phyloP scores from a whole-genome alignment of 2,888 invertebrate genomes.

The Acanthosepion esculentum region DNA sequence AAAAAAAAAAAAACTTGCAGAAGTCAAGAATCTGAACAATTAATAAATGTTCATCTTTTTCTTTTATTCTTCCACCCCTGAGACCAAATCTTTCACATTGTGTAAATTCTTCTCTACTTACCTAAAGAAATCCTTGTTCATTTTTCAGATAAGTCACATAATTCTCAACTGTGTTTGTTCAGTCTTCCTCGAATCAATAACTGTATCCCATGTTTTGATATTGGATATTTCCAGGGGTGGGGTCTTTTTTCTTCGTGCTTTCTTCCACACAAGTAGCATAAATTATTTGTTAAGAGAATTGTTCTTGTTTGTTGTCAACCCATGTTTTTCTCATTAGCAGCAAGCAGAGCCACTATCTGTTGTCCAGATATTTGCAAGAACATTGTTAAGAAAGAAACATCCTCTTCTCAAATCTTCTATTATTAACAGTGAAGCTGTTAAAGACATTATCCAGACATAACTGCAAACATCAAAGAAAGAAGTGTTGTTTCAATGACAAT shows the following conservation, averaged over 20 bases:
- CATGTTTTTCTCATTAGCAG: neutral
- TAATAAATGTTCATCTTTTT: neutral
- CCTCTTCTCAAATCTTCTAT: neutral
- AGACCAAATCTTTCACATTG: no score
- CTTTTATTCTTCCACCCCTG: neutral
- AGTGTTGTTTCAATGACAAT: slow-evolving; percentile 33
- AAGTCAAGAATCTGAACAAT: neutral
- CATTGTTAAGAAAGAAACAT: neutral
- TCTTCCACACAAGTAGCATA: neutral
- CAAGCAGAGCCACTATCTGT: neutral
- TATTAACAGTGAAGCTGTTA: neutral
- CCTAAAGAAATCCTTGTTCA: no score
- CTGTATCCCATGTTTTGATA: neutral
- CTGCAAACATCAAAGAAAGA: neutral
- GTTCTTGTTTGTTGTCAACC: neutral
- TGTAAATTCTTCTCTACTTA: no score
- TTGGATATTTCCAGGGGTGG: neutral
- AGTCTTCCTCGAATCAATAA: neutral
- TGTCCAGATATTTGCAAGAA: neutral
- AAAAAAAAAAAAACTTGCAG: no score
- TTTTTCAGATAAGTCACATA: no score
- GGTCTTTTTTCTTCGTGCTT: neutral
- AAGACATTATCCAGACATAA: neutral
- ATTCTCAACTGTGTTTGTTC: neutral
- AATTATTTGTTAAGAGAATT: neutral